phyloP scores from a whole-genome alignment of 1,140 invertebrate species.

The Orchestia grillus region DNA sequence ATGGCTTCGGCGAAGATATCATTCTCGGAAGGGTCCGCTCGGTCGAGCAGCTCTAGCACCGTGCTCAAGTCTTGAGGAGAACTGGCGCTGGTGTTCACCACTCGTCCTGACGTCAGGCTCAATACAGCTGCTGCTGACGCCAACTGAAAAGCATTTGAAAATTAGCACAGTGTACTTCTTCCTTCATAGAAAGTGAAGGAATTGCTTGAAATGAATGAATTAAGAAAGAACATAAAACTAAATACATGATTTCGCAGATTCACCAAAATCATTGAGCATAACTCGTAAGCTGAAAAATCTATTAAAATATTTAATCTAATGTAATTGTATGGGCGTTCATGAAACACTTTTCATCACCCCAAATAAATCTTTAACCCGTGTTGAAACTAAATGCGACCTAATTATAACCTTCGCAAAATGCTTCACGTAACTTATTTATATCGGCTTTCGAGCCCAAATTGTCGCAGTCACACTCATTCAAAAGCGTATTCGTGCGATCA shows the following conservation, averaged over 20 bases:
- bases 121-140: neutral
- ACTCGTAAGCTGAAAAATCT: no score
- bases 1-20: slow-evolving; percentile 17
- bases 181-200: neutral
- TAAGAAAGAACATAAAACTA: neutral
- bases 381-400: no score
- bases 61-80: neutral
- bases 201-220: neutral
- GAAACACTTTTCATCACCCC: no score
- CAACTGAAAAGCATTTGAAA: neutral
- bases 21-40: slow-evolving; percentile 23
- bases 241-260: neutral
- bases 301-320: no score
- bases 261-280: no score
- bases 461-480: neutral
- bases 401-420: neutral
- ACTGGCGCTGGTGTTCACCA: neutral
- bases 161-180: neutral
- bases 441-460: neutral
- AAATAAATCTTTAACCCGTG: no score
- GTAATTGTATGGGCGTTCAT: no score
- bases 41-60: neutral
- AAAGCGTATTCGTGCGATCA: neutral
- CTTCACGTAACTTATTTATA: neutral
- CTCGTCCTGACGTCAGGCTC: neutral